Evolutionary conservation across 2,113 vertebrate genomes (phyloP).

Genomic region (Pelecanoides urinatrix): DNA sequence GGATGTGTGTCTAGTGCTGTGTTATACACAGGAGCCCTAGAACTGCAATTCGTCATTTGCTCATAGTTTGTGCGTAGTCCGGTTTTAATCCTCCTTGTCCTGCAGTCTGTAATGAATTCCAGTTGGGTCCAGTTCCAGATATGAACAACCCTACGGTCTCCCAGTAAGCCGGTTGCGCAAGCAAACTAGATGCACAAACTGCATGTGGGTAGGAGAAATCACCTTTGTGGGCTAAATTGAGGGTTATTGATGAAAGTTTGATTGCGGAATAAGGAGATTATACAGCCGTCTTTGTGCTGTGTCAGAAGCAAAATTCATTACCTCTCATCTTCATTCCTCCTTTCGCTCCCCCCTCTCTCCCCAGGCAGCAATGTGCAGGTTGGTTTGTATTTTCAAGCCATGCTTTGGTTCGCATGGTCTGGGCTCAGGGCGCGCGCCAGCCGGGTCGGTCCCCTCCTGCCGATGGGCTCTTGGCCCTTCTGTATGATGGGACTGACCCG

Average conservation of each 20-base stretch:
- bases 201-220: not conserved
- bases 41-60: not conserved
- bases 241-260: not conserved
- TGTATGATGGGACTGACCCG: accelerated
- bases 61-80: not conserved
- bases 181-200: not conserved
- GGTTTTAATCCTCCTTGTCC: not conserved
- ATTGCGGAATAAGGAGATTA: not conserved
- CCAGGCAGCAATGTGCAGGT: not conserved
- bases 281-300: not conserved
- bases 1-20: not conserved
- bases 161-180: not conserved
- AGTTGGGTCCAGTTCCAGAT: not conserved
- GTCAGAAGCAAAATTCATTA: not conserved
- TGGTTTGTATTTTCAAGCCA: not conserved
- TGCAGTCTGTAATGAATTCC: not conserved
- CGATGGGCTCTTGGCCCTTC: not conserved
- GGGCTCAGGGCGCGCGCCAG: not conserved
- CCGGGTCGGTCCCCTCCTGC: not conserved
- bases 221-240: not conserved
- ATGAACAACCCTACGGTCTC: not conserved
- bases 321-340: not conserved
- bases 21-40: not conserved
- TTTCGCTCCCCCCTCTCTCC: not conserved
- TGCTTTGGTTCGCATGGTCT: accelerated